Evolutionary conservation across 2,113 vertebrate species (phyloP).

Genomic region (Guaruba guarouba): DNA sequence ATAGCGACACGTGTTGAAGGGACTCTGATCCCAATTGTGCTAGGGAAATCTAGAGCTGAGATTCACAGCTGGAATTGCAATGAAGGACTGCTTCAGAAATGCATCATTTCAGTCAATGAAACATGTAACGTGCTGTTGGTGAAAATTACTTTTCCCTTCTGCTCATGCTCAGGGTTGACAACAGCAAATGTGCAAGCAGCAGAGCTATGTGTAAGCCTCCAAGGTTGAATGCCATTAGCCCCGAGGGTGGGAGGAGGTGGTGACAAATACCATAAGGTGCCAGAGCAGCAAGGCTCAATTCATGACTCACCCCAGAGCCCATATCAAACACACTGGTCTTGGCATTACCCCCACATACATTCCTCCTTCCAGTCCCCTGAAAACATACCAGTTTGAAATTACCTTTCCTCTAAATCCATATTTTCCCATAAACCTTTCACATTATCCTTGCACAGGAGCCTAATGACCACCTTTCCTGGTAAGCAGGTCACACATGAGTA

Average conservation of each 20-base stretch:
- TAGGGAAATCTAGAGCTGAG: slow-evolving; percentile 23
- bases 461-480: background rate
- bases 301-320: background rate
- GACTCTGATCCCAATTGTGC: background rate
- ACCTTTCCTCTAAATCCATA: background rate
- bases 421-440: background rate
- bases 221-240: background rate
- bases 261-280: background rate
- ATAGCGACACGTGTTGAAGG: background rate
- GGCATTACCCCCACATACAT: background rate
- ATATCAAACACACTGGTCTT: background rate
- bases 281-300: background rate
- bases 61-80: slow-evolving; percentile 41
- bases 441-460: background rate
- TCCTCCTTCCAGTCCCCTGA: background rate
- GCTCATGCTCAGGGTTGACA: background rate
- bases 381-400: background rate
- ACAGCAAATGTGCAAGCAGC: background rate
- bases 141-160: slow-evolving; percentile 17
- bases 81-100: slow-evolving; percentile 34
- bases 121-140: background rate
- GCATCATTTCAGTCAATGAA: slow-evolving; percentile 15
- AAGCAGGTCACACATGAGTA: background rate
- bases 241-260: background rate
- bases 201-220: background rate